Evolutionary conservation across 2,888 invertebrate genomes (phyloP), one percentile per base, ranked within the genome.

Genomic region (Arge pagana): DNA sequence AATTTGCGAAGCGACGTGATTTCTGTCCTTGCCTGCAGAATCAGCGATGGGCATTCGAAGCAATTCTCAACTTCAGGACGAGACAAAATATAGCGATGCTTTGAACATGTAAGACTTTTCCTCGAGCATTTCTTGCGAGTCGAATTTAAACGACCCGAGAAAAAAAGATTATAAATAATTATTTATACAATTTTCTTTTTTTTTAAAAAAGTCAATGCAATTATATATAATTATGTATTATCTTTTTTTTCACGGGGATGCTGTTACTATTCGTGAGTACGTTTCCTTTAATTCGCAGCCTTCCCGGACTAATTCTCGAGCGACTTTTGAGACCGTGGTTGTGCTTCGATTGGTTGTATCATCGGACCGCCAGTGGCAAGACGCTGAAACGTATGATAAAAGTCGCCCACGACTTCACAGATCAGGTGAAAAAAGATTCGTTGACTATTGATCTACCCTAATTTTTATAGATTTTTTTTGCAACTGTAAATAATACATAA

Each of bases 1-100:
- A n/a, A n/a, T n/a, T n/a, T n/a, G n/a, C n/a, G n/a, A n/a, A n/a
- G n/a, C n/a, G n/a, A n/a, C n/a, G n/a, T n/a, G n/a, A n/a, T n/a
- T n/a, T n/a, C n/a, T n/a, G n/a, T 21, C 3, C 11, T 21, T 53
- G 19, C 51, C 71, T 71, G 52, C 69, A 79, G 84, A 86, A 67
- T 85, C 85, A 3, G 85, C 86, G 1, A 86, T 87, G 85, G 87
- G 87, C 1, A 77, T 80, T 1, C 68, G 77, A 45, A 74, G 86
- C 6, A 74, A 80, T 61, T 79, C 79, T 4, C 80, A 81, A 66
- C 74, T 79, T 28, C 70, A 79, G 26, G 57, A 60, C 4, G 76
- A 80, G 16, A 77, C 79, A 0, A 77, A 77, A n/a, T 79, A 85
- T 58, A 79, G 81, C 0, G 68, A 73, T 33, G 80, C 83, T 8